These are phyloP conservation scores for Oryzaephilus surinamensis DNA, from an alignment of 1,140 invertebrate species.

Conservation along the genomic window DNA sequence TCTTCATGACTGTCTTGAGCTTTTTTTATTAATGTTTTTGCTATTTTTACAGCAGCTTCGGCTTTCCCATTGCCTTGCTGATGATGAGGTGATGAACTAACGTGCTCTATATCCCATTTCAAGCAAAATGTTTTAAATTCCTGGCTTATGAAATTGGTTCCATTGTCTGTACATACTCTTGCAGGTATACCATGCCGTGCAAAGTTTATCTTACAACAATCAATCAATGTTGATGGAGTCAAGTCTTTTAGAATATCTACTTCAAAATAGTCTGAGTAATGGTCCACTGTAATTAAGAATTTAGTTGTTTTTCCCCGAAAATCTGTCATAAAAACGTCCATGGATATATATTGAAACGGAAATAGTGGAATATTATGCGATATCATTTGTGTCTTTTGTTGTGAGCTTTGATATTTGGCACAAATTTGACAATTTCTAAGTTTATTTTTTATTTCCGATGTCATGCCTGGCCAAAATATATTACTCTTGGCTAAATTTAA, in stretches of 20 bases:
- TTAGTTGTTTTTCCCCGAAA: neutral
- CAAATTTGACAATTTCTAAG: conserved; percentile 5
- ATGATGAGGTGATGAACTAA: conserved; percentile 21
- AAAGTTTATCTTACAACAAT: conserved; percentile 18
- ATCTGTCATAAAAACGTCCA: conserved; percentile 5
- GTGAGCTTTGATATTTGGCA: neutral
- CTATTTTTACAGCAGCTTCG: conserved; percentile 25
- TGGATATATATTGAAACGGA: conserved; percentile 7
- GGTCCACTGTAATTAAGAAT: conserved; percentile 10
- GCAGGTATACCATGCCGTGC: conserved; percentile 14
- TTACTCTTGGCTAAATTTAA: conserved; percentile 20
- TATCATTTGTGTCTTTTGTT: conserved; percentile 4
- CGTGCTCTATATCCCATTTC: conserved; percentile 14
- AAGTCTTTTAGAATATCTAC: conserved; percentile 11
- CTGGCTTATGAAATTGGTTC: conserved; percentile 9
- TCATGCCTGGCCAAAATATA: neutral
- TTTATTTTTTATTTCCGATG: neutral
- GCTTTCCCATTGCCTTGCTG: conserved; percentile 23
- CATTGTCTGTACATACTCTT: conserved; percentile 9
- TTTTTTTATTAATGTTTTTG: conserved; percentile 23
- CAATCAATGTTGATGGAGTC: conserved; percentile 16
- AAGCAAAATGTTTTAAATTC: conserved; percentile 16
- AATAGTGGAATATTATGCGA: conserved; percentile 6
- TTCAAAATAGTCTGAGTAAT: conserved; percentile 12
- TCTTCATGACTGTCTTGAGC: conserved; percentile 11